Base-by-base conservation (phyloP, 2,888 invertebrate species). In the Melanostoma scalare region DNA sequence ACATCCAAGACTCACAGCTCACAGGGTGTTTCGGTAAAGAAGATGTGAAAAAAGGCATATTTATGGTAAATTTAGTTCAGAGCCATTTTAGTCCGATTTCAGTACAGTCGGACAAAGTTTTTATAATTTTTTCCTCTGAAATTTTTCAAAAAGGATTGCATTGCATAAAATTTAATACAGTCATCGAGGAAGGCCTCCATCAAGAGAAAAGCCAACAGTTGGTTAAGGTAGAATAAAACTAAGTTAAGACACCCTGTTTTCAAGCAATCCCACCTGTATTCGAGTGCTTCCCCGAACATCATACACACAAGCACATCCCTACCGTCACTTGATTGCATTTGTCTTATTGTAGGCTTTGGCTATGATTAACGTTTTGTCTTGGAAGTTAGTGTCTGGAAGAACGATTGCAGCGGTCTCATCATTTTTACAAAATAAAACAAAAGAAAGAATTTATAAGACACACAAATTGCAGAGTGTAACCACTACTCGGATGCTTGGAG, bases 301-400 rank as follows among this genome's bases (percentile, higher is more conserved):
- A 20, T 31, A 30, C 53, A 44, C 8, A 10, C 4, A 20, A 9
- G 30, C 30, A 10, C 58, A 40, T 74, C 10, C 53, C 52, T 52
- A 36, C 48, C 38, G 36, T 53, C 78, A 73, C 65, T 78, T 61
- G 46, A 65, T 38, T 78, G 73, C 60, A 61, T 73, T 73, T 65
- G 36, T 56, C 48, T 69, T 42, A 40, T 60, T 68, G 60, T 60
- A 40, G 46, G 46, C 31, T 73, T 33, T 69, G 44, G 6, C 31
- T 69, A 48, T 80, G 80, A 71, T 71, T 65, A 65, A 65, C 56
- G 71, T 65, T 78, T 53, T 60, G 56, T 67, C 58, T 75, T 75
- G 60, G 42, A 65, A 46, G 58, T 52, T 2, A 53, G 6, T 50
- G 4, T 36, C n/a, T 50, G 63, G 8, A 42, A 53, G 56, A 44